Evolutionary conservation across 2,113 vertebrate genomes (phyloP).

Genomic region (Nettapus auritus): DNA sequence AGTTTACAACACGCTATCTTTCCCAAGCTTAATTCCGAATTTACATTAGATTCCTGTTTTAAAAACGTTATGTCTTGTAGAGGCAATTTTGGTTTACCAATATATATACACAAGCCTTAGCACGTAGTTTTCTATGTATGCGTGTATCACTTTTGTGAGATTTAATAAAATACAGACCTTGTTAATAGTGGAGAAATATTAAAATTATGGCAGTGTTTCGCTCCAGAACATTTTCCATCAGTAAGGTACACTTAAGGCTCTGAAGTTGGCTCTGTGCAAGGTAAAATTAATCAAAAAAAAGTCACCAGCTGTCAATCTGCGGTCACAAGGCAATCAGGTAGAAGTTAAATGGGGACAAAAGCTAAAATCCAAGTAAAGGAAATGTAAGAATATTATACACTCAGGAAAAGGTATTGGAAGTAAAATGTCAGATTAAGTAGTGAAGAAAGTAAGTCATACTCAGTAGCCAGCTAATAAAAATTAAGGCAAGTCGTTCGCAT

Average conservation of each 20-base stretch:
- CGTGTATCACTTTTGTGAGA: neutral
- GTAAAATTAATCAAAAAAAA: neutral
- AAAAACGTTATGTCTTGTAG: neutral
- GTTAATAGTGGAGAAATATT: neutral
- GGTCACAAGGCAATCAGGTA: neutral
- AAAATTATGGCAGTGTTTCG: neutral
- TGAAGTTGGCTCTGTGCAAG: neutral
- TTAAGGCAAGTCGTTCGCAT: neutral
- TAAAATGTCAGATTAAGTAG: neutral
- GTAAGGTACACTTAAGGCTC: neutral
- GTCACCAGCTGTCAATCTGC: neutral
- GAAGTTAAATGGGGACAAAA: neutral
- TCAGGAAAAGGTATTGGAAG: neutral
- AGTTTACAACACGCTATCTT: neutral
- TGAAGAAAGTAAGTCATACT: neutral
- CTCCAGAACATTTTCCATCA: neutral
- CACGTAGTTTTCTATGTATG: neutral
- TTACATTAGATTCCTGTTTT: accelerated
- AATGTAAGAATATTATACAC: neutral
- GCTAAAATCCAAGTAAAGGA: neutral
- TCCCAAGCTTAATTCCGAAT: neutral
- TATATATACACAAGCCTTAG: neutral
- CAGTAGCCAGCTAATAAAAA: neutral
- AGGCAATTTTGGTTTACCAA: neutral
- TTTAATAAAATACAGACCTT: neutral